Base-by-base conservation (phyloP, 2,888 invertebrate species). In the Unio pictorum region DNA sequence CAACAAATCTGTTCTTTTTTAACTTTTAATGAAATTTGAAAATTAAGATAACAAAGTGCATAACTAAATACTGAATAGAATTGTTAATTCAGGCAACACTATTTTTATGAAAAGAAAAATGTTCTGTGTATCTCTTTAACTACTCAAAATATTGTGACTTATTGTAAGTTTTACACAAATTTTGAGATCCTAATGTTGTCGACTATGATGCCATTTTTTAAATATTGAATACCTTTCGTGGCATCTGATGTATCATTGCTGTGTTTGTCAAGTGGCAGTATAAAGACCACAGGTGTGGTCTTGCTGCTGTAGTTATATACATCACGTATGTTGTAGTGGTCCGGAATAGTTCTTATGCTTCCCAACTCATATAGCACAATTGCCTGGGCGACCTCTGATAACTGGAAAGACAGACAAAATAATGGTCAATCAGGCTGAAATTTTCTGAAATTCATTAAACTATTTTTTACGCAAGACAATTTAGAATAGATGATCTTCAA, bases 291-390 rank as follows among this genome's bases (percentile, higher is more conserved):
- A 5, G 89, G 89, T 28, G 81, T 85, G 62, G 81, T 75, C 63
- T 82, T 82, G 65, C 83, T 77, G 34, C 83, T 82, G 67, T 74
- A 77, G 68, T 72, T 69, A 71, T 86, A 87, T 54, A 86, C 82
- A 34, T 86, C 84, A 20, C 78, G 67, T 54, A 89, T 81, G 72
- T 86, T 82, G 71, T 84, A 87, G 75, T 85, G 83, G 68, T 84
- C 82, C 8, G 84, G 79, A 7, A 80, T 72, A 45, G 75, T 79
- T 18, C 86, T 74, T 1, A 84, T 75, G 69, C 81, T 86, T 8
- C 89, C 89, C 58, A 89, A 74, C 75, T 89, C 88, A 77, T 84
- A 83, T 69, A 87, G 73, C 4, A 86, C 81, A 71, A 89, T 78
- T 11, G 85, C 81, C 45, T 81, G 73, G 7, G 84, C 80, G 64